Conservation (phyloP, 2,113 vertebrate genomes). For the Ibidorhyncha struthersii region DNA sequence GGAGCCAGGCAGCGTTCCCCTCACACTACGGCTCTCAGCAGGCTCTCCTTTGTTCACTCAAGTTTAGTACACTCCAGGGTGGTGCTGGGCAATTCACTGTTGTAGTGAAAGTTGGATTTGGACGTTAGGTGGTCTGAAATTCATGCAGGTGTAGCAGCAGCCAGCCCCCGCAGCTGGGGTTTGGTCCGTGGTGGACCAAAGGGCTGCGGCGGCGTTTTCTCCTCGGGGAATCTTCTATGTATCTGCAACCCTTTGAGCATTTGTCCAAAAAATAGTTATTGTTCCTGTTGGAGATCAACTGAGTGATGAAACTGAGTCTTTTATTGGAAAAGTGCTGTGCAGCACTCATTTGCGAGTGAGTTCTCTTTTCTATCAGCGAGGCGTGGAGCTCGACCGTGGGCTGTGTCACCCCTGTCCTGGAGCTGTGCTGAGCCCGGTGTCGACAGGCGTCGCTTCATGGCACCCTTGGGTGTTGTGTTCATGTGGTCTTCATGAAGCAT, state of each 20-base stretch:
- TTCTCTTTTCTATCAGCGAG: neutral
- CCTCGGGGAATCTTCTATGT: neutral
- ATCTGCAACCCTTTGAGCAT: neutral
- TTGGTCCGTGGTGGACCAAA: neutral
- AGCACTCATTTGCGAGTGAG: neutral
- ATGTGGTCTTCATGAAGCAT: neutral
- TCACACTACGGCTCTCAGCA: neutral
- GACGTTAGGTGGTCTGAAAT: neutral
- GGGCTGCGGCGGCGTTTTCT: fast-evolving
- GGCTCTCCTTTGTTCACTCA: fast-evolving
- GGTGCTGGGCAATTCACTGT: neutral
- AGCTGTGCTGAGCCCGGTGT: fast-evolving
- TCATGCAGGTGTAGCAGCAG: neutral
- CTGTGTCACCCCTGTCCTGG: neutral
- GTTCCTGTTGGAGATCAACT: neutral
- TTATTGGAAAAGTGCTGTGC: fast-evolving
- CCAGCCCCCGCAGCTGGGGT: fast-evolving
- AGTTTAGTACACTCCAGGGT: neutral
- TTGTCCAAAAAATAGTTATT: neutral
- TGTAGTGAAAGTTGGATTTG: neutral
- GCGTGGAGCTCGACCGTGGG: fast-evolving
- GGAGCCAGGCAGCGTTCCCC: neutral
- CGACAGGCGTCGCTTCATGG: fast-evolving
- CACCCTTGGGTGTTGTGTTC: neutral
- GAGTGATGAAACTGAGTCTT: neutral